Conservation (phyloP, 2,113 vertebrate species). For the Atlantisia rogersi region DNA sequence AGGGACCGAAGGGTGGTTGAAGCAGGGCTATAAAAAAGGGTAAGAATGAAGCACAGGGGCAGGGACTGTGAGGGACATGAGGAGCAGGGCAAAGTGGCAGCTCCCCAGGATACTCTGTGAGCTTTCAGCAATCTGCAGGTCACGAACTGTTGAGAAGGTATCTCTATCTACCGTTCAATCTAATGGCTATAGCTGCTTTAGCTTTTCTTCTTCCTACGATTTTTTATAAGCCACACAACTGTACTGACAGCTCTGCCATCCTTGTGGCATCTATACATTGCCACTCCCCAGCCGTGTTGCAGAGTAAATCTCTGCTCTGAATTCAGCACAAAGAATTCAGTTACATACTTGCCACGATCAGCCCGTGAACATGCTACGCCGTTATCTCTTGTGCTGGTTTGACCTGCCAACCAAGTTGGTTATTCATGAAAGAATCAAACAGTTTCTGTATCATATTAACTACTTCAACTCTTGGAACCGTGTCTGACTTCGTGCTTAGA, state of each 20-base stretch:
- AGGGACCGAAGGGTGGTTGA: not conserved
- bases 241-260: not conserved
- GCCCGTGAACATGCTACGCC: not conserved
- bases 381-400: constrained; percentile 38
- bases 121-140: not conserved
- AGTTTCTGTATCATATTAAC: constrained; percentile 8
- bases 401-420: constrained; percentile 39
- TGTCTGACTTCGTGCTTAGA: constrained; percentile 25
- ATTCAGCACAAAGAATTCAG: not conserved
- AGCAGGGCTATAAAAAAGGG: not conserved
- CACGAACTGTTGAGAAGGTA: not conserved
- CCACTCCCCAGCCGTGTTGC: not conserved
- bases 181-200: not conserved
- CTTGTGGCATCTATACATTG: not conserved
- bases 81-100: not conserved
- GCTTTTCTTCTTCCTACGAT: not conserved
- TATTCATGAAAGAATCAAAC: constrained; percentile 36
- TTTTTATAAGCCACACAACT: not conserved
- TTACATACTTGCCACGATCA: not conserved
- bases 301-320: not conserved
- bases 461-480: constrained; percentile 14
- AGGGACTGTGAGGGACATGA: not conserved
- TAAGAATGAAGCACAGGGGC: not conserved
- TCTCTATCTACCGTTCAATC: not conserved
- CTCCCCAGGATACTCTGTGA: not conserved